Conservation (phyloP, 2,113 vertebrate genomes). For the Channa maculata region DNA sequence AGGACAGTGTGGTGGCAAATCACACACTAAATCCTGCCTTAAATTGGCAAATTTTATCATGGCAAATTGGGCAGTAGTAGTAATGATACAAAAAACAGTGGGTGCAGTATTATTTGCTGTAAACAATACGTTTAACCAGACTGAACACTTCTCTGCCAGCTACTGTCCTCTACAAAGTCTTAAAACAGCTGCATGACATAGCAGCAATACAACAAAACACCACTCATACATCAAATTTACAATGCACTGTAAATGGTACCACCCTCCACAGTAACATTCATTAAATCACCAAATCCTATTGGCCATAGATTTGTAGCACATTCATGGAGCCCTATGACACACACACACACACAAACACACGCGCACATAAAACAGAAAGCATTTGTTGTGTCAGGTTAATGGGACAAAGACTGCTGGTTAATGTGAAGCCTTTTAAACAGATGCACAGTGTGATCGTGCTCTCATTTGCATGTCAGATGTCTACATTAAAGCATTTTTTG, state of each 20-base stretch:
- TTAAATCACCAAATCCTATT: constrained; percentile 22
- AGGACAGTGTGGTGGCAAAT: too few species aligned
- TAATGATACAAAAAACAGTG: too few species aligned
- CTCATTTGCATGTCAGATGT: neutral
- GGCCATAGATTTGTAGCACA: neutral
- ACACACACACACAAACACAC: constrained; percentile 1
- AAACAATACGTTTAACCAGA: neutral
- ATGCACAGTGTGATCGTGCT: neutral
- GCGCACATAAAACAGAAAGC: constrained; percentile 2
- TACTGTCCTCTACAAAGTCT: neutral
- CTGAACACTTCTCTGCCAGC: neutral
- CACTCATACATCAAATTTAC: constrained; percentile 1
- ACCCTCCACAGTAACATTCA: constrained; percentile 5
- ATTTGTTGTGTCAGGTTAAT: constrained; percentile 22
- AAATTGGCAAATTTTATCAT: too few species aligned
- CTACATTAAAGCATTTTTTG: too few species aligned
- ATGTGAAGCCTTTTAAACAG: neutral
- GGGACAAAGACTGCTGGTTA: constrained; percentile 16
- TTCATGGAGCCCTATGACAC: neutral
- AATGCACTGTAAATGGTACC: neutral
- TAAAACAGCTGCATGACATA: constrained; percentile 10
- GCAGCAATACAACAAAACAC: neutral
- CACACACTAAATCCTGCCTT: too few species aligned
- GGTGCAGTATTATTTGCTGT: neutral
- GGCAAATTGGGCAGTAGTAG: too few species aligned